These are phyloP conservation scores for Amblyteles armatorius DNA, from an alignment of 2,888 invertebrate species.

Conservation along the genomic window DNA sequence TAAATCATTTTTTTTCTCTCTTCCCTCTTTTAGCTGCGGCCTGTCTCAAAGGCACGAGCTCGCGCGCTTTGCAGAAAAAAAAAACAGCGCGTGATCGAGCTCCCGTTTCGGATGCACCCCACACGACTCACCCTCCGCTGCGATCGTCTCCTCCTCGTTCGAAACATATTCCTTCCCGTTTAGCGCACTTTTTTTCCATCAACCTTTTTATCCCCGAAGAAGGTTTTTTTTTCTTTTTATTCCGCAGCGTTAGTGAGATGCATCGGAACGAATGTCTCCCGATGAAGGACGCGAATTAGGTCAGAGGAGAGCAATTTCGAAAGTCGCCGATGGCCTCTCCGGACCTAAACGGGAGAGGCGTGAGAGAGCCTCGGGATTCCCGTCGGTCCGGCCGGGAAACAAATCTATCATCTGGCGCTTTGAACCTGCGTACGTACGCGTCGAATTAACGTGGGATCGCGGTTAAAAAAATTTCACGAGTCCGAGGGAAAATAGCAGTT, in stretches of 20 bases:
- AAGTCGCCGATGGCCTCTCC: conserved; percentile 36
- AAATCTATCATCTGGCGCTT: conserved; percentile 33
- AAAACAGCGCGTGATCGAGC: conserved; percentile 49
- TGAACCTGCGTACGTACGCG: neutral
- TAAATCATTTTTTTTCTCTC: conserved; percentile 50
- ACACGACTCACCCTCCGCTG: conserved; percentile 19
- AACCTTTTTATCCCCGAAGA: conserved; percentile 27
- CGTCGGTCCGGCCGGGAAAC: conserved; percentile 19
- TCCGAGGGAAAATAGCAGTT: conserved; percentile 3
- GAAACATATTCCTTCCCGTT: conserved; percentile 56
- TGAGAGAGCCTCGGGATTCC: conserved; percentile 42
- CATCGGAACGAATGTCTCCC: conserved; percentile 1
- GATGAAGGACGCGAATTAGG: conserved; percentile 53
- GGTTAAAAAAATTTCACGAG: conserved; percentile 6
- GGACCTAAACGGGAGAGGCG: conserved; percentile 54
- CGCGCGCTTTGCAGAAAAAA: conserved; percentile 18
- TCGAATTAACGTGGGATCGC: conserved; percentile 27
- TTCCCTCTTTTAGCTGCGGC: conserved; percentile 20
- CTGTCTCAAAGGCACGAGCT: conserved; percentile 16
- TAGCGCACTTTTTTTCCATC: conserved; percentile 53
- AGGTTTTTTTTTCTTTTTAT: conserved; percentile 37
- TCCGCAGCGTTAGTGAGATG: neutral
- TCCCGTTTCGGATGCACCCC: conserved; percentile 11
- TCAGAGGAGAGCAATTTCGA: conserved; percentile 52
- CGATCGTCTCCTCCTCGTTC: conserved; percentile 31